Percentiles rank a stretch among this genome's conserved stretches.
phyloP scores from a whole-genome alignment of 2,113 vertebrate species.

The Zootoca vivipara region DNA sequence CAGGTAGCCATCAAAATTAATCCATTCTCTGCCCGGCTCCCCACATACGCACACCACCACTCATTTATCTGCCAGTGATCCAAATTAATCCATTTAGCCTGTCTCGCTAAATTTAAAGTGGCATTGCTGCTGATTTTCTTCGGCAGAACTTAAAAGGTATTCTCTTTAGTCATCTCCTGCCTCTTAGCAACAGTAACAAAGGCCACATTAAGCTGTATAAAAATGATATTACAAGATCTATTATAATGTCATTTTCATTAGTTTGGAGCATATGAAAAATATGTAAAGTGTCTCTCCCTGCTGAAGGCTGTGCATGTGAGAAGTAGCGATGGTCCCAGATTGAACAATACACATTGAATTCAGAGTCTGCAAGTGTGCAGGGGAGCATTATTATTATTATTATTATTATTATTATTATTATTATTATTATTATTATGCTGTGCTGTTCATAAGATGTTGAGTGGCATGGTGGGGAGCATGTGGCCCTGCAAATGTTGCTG shows the following conservation, averaged over 20 bases:
- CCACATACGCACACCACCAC: background rate
- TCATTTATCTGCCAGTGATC: background rate
- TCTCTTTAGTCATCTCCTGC: slow-evolving; percentile 19
- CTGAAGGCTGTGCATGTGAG: background rate
- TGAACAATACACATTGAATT: background rate
- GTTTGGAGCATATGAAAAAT: slow-evolving; percentile 7
- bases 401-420: background rate
- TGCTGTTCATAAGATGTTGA: no score
- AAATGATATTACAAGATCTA: slow-evolving; percentile 17
- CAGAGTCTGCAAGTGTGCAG: background rate
- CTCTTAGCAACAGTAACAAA: slow-evolving; percentile 9
- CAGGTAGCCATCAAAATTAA: background rate
- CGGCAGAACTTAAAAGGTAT: background rate
- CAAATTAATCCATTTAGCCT: background rate
- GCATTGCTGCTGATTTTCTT: slow-evolving; percentile 10
- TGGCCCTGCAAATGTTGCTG: no score
- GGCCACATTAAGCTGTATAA: slow-evolving; percentile 2
- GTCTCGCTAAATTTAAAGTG: background rate
- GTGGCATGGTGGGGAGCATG: no score
- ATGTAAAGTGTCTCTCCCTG: background rate
- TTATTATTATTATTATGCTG: no score
- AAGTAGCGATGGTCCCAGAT: background rate
- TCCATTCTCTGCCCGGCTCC: background rate
- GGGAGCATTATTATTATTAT: background rate
- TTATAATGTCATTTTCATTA: slow-evolving; percentile 8